These are phyloP conservation scores for Philopedon plagiatum DNA, from an alignment of 2,888 invertebrate species.

Conservation along the genomic window DNA sequence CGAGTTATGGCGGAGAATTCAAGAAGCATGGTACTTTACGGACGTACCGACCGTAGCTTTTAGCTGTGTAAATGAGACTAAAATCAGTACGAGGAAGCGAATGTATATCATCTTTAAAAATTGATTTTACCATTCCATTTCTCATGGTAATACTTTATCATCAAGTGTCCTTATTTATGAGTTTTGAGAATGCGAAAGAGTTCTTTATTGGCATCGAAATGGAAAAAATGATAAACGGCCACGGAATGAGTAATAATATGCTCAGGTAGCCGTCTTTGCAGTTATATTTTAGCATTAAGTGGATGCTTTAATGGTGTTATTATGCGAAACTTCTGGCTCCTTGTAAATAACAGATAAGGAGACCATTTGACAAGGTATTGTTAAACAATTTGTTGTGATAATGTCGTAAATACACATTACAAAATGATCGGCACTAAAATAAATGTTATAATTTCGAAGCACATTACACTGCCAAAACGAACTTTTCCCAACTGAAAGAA, in stretches of 20 bases:
- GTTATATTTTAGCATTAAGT: constrained; percentile 60
- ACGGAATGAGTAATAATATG: constrained; percentile 61
- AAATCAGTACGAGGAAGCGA: constrained; percentile 35
- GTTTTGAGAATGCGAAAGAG: constrained; percentile 44
- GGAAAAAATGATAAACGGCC: constrained; percentile 61
- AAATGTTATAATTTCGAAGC: no score
- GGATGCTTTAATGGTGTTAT: constrained; percentile 58
- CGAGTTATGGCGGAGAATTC: no score
- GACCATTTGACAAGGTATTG: constrained; percentile 58
- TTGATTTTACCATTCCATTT: constrained; percentile 48
- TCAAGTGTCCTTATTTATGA: constrained; percentile 47
- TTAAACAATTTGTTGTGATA: constrained; percentile 57
- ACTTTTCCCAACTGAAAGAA: no score
- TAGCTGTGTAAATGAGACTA: neutral
- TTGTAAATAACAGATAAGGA: constrained; percentile 55
- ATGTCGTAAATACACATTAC: neutral
- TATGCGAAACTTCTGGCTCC: constrained; percentile 58
- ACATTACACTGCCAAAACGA: no score
- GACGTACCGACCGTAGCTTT: constrained; percentile 13
- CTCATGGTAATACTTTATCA: constrained; percentile 44
- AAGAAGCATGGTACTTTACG: neutral
- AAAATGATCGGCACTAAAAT: neutral
- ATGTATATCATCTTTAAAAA: constrained; percentile 40
- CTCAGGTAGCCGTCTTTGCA: constrained; percentile 60
- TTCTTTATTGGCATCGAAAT: constrained; percentile 53